phyloP scores from a whole-genome alignment of 2,113 vertebrate genomes.

The Spea bombifrons region DNA sequence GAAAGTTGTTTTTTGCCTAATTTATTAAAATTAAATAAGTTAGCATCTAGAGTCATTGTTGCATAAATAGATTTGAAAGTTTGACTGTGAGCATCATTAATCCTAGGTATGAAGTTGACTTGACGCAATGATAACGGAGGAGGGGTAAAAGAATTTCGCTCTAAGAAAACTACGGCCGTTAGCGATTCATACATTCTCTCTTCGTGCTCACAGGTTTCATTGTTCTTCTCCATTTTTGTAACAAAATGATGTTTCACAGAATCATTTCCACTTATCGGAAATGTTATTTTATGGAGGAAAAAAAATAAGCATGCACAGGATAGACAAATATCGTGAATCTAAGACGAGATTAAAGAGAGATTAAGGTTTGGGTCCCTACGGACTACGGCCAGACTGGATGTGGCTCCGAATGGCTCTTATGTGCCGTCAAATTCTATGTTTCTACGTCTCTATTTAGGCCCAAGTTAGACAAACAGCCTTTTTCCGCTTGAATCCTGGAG shows the following conservation, averaged over 20 bases:
- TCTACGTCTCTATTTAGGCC: too few species aligned
- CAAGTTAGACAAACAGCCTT: too few species aligned
- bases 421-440: too few species aligned
- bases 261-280: background rate
- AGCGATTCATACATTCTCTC: slow-evolving; percentile 5
- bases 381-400: too few species aligned
- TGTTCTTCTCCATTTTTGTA: background rate
- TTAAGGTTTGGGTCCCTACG: too few species aligned
- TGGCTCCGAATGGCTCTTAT: too few species aligned
- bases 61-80: slow-evolving; percentile 37
- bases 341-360: too few species aligned
- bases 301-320: too few species aligned
- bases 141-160: background rate
- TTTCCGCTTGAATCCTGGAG: too few species aligned
- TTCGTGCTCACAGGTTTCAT: background rate
- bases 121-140: background rate
- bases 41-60: slow-evolving; percentile 33
- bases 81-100: slow-evolving; percentile 18
- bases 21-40: slow-evolving; percentile 47
- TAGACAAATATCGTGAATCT: too few species aligned
- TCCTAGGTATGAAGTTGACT: slow-evolving; percentile 18
- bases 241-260: background rate
- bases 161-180: background rate
- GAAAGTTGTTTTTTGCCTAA: slow-evolving; percentile 28
- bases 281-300: too few species aligned